Percentiles rank a stretch among this genome's conserved stretches.
Conservation (phyloP, 2,113 vertebrate genomes). For the Sciurus niger region DNA sequence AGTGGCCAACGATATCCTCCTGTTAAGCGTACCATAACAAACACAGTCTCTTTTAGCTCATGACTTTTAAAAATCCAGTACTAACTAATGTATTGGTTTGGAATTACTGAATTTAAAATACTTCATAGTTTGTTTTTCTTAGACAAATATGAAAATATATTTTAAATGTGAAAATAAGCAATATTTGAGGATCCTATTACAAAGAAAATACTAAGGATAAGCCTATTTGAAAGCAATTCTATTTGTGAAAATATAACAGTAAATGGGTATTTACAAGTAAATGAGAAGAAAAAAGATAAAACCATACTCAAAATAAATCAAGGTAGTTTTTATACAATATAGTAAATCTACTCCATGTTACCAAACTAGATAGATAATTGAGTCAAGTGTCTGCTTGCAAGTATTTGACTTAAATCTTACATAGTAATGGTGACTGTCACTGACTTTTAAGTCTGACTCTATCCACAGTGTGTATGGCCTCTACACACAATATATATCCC, state of each 20-base stretch:
- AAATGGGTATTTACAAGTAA: background rate
- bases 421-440: background rate
- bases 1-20: constrained; percentile 97
- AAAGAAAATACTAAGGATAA: constrained; percentile 1
- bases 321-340: background rate
- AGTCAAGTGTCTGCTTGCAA: background rate
- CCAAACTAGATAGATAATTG: background rate
- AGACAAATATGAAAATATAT: background rate
- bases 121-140: background rate
- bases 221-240: background rate
- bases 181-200: background rate
- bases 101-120: background rate
- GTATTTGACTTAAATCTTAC: background rate
- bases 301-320: background rate
- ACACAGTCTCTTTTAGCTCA: constrained; percentile 50
- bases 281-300: background rate
- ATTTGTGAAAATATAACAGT: background rate
- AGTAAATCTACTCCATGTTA: background rate
- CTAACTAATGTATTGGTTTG: background rate
- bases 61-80: background rate
- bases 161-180: constrained; percentile 17
- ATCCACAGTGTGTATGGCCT: background rate
- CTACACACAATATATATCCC: accelerated
- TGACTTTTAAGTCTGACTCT: background rate
- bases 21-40: constrained; percentile 85